Percentiles rank a stretch among this genome's conserved stretches.
These are phyloP conservation scores for Fulmarus glacialis DNA, from an alignment of 2,113 vertebrate genomes.

Conservation along the genomic window DNA sequence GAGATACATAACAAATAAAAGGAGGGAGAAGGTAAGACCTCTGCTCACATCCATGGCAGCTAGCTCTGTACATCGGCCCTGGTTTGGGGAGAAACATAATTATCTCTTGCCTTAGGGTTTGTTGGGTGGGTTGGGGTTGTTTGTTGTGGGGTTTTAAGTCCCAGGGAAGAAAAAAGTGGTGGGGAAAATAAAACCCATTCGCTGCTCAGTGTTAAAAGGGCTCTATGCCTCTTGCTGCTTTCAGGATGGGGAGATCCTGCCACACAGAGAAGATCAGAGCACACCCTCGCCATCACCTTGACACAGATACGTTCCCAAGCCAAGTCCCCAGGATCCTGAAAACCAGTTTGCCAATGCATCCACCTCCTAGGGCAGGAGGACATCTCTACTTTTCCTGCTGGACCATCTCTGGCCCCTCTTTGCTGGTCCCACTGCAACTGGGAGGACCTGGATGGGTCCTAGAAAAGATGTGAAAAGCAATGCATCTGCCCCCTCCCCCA, in stretches of 20 bases:
- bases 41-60: not conserved
- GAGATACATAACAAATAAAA: not conserved
- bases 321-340: not conserved
- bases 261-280: not conserved
- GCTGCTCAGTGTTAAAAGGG: not conserved
- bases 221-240: not conserved
- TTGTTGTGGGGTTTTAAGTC: not conserved
- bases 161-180: not conserved
- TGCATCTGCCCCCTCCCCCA: fast-evolving
- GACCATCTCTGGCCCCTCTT: not conserved
- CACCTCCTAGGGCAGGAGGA: not conserved
- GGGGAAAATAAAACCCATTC: not conserved
- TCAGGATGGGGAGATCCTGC: not conserved
- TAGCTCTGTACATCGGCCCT: fast-evolving
- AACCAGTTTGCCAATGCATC: not conserved
- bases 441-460: not conserved
- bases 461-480: not conserved
- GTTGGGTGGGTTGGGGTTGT: not conserved
- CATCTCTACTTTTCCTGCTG: not conserved
- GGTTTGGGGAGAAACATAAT: not conserved
- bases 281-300: not conserved
- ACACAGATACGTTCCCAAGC: not conserved
- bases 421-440: not conserved
- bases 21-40: not conserved
- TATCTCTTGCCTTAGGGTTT: not conserved